phyloP scores from a whole-genome alignment of 2,113 vertebrate species.

The Brevimyrus niger region DNA sequence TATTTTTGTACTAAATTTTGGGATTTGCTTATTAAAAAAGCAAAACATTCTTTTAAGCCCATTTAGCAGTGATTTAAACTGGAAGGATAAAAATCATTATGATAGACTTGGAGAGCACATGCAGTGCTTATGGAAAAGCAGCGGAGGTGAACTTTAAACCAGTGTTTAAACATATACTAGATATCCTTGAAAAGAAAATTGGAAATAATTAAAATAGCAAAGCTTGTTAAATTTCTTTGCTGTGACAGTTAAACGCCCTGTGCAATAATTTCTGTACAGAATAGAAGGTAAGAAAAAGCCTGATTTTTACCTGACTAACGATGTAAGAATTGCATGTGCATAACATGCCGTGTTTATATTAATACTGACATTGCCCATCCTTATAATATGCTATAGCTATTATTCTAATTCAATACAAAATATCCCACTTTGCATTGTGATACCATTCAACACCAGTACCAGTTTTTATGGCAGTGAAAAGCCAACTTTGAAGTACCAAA shows the following conservation, averaged over 20 bases:
- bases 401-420: background rate
- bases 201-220: background rate
- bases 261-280: background rate
- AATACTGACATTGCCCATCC: background rate
- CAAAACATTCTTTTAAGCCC: background rate
- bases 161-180: background rate
- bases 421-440: background rate
- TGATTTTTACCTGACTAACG: background rate
- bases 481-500: background rate
- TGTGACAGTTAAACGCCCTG: background rate
- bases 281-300: background rate
- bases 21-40: background rate
- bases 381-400: background rate
- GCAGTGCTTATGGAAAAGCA: background rate
- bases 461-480: background rate
- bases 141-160: background rate
- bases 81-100: background rate
- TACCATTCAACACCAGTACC: background rate
- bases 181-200: background rate
- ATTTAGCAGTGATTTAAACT: background rate
- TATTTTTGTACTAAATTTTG: background rate
- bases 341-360: background rate
- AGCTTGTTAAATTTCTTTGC: background rate
- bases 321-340: background rate
- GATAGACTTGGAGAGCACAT: background rate